phyloP scores from a whole-genome alignment of 1,140 invertebrate species.

The Heliconius nattereri region DNA sequence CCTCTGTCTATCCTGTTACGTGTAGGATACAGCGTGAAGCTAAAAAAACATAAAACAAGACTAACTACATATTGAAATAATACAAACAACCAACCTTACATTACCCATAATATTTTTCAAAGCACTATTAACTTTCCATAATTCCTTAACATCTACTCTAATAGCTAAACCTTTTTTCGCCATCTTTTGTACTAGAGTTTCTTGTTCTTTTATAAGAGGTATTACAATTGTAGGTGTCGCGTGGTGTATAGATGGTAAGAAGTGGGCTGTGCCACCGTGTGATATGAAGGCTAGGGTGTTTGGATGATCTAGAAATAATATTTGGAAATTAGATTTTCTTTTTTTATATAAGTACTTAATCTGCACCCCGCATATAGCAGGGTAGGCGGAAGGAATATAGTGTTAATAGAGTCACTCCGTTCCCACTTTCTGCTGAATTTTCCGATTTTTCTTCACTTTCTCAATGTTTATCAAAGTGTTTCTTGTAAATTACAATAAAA shows the following conservation, averaged over 20 bases:
- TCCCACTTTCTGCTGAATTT: too few species aligned
- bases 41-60: background rate
- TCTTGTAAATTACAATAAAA: too few species aligned
- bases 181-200: constrained; percentile 61
- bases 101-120: constrained; percentile 49
- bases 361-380: too few species aligned
- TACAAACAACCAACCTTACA: constrained; percentile 47
- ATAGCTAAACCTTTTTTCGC: constrained; percentile 41
- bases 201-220: constrained; percentile 85
- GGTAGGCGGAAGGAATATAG: too few species aligned
- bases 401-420: too few species aligned
- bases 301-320: constrained; percentile 82
- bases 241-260: constrained; percentile 84
- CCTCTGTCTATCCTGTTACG: background rate
- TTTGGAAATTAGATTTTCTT: constrained; percentile 38
- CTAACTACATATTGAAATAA: background rate
- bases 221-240: constrained; percentile 85
- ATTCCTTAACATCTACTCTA: constrained; percentile 42
- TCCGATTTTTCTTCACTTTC: too few species aligned
- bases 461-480: too few species aligned
- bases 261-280: constrained; percentile 84
- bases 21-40: background rate
- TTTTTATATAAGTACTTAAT: too few species aligned
- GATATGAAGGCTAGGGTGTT: constrained; percentile 84
- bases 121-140: constrained; percentile 44